Evolutionary conservation across 1,140 invertebrate species (phyloP).

Genomic region (Bombus huntii): DNA sequence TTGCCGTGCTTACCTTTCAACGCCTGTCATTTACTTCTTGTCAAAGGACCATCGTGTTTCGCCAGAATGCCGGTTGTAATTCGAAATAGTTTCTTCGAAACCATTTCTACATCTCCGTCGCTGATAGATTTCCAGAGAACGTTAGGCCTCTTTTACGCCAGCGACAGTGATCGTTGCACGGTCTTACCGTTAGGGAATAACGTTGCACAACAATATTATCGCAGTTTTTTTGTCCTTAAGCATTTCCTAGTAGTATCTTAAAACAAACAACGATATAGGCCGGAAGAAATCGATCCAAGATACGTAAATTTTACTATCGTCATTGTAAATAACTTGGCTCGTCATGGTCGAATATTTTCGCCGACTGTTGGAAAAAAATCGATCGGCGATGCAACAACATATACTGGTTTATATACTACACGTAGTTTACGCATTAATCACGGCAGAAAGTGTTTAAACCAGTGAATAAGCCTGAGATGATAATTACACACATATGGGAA

Average conservation of each 20-base stretch:
- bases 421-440: not conserved
- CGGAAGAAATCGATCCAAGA: not conserved
- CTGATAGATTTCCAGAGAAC: slow-evolving; percentile 12
- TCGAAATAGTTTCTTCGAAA: slow-evolving; percentile 33
- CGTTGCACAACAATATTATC: not conserved
- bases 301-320: not conserved
- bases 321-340: not conserved
- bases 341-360: not conserved
- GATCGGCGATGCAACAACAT: not conserved
- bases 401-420: not conserved
- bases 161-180: not conserved
- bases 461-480: not conserved
- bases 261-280: not conserved
- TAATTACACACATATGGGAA: slow-evolving; percentile 7
- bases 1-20: not conserved
- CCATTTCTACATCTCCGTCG: slow-evolving; percentile 1
- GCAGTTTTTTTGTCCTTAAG: not conserved
- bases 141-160: slow-evolving; percentile 1
- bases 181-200: not conserved
- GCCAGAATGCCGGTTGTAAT: not conserved
- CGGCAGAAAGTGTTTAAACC: not conserved
- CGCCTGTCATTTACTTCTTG: slow-evolving; percentile 1
- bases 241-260: not conserved
- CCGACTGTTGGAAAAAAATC: no score
- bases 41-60: not conserved